Evolutionary conservation across 2,113 vertebrate species (phyloP).

Genomic region (Etheostoma cragini): DNA sequence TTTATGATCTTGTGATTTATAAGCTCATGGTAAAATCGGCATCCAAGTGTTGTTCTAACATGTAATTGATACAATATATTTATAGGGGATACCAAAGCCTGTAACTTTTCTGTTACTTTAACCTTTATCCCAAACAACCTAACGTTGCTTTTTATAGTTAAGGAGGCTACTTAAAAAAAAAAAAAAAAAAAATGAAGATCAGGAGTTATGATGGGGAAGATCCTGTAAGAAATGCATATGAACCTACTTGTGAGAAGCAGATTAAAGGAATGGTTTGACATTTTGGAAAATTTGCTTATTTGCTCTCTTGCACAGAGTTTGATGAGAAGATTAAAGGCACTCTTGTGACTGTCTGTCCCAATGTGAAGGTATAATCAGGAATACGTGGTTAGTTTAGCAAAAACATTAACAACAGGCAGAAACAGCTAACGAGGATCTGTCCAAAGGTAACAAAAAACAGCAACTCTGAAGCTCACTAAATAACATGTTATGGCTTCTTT

Average conservation of each 20-base stretch:
- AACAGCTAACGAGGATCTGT: not conserved
- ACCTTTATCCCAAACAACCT: slow-evolving; percentile 29
- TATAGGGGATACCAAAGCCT: not conserved
- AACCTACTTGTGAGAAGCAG: not conserved
- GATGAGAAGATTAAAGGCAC: not conserved
- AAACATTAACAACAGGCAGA: not conserved
- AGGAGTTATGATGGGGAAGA: not conserved
- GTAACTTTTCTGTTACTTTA: slow-evolving; percentile 6
- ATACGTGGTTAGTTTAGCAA: not conserved
- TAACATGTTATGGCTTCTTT: not conserved
- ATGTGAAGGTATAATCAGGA: not conserved
- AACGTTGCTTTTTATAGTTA: not conserved
- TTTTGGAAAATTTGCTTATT: not conserved
- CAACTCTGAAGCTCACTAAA: not conserved
- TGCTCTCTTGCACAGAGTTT: not conserved
- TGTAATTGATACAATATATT: slow-evolving; percentile 11
- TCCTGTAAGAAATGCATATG: not conserved
- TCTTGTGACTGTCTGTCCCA: not conserved
- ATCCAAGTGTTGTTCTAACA: slow-evolving; percentile 26
- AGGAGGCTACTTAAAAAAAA: too few relatives aligned
- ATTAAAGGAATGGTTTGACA: not conserved
- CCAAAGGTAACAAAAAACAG: not conserved
- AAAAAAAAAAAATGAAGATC: not conserved
- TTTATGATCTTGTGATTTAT: slow-evolving; percentile 68
- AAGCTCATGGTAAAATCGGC: slow-evolving; percentile 26